A percentile compares a stretch with the other conserved stretches of the same genome.
These are phyloP conservation scores for Zelleria hepariella DNA, from an alignment of 2,888 invertebrate species.

Conservation along the genomic window DNA sequence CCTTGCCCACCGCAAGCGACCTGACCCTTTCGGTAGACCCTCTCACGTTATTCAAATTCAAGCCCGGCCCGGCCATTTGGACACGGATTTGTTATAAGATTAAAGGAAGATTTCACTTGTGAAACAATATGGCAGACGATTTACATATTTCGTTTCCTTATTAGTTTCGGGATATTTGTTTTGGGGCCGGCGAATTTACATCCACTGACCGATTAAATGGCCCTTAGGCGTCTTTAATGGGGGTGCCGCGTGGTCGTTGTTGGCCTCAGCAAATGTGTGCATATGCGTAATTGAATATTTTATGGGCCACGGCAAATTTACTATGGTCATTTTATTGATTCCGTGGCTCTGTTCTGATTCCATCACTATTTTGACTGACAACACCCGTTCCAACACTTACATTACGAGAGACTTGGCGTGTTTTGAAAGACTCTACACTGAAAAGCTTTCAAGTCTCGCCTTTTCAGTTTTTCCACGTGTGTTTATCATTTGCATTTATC, in stretches of 20 bases:
- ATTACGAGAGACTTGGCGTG: constrained; percentile 20
- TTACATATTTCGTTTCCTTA: constrained; percentile 74
- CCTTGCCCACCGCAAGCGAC: constrained; percentile 49
- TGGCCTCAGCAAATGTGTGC: constrained; percentile 70
- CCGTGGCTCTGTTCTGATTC: constrained; percentile 12
- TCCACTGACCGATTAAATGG: constrained; percentile 73
- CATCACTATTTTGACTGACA: background rate
- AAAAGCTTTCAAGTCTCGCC: constrained; percentile 41
- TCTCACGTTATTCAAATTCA: constrained; percentile 63
- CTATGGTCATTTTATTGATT: constrained; percentile 58
- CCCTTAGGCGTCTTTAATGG: constrained; percentile 73
- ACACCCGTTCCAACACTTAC: background rate
- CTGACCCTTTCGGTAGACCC: constrained; percentile 62
- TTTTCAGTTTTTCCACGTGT: constrained; percentile 57
- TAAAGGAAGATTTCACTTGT: constrained; percentile 74
- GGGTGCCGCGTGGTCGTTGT: constrained; percentile 72
- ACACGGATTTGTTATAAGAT: constrained; percentile 74
- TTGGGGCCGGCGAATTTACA: constrained; percentile 70
- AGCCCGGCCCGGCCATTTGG: constrained; percentile 67
- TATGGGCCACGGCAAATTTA: constrained; percentile 61
- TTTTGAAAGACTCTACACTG: constrained; percentile 41
- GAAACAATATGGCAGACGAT: constrained; percentile 72
- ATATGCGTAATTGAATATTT: constrained; percentile 73
- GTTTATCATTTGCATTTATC: constrained; percentile 71
- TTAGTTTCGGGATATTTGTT: constrained; percentile 73